Conservation (phyloP, 2,797 vertebrate species). For the Eulemur albifrons region DNA sequence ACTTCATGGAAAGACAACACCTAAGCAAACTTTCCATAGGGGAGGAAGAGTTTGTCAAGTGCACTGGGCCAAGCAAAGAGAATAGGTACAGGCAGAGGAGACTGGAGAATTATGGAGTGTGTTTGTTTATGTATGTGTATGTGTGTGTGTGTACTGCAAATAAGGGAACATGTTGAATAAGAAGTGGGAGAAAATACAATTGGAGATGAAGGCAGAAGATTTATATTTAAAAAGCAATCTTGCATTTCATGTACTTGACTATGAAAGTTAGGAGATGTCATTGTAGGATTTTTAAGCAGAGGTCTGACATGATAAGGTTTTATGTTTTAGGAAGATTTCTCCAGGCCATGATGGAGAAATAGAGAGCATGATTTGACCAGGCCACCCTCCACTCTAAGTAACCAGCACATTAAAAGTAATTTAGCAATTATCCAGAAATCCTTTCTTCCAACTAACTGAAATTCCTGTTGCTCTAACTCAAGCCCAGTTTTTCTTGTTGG, state of each 20-base stretch:
- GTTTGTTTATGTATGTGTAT: neutral
- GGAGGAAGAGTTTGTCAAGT: neutral
- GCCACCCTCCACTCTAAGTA: neutral
- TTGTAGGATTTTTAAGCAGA: neutral
- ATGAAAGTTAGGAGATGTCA: neutral
- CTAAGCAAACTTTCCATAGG: neutral
- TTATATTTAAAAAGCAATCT: neutral
- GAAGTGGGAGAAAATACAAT: neutral
- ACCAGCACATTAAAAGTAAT: neutral
- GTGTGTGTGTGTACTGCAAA: rapidly evolving
- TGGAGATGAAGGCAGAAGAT: neutral
- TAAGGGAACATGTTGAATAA: neutral
- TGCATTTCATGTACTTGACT: neutral
- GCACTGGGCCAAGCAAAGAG: neutral
- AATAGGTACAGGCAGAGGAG: neutral
- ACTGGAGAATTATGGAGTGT: neutral
- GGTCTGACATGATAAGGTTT: neutral
- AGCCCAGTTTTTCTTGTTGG: neutral
- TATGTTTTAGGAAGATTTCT: neutral
- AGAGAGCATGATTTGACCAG: neutral
- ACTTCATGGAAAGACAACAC: neutral
- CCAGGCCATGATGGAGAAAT: neutral
- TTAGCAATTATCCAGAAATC: neutral
- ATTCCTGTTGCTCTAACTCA: neutral
- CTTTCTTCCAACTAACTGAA: neutral